Evolutionary conservation across 2,888 invertebrate species (phyloP).

Genomic region (Agriopis aurantiaria): DNA sequence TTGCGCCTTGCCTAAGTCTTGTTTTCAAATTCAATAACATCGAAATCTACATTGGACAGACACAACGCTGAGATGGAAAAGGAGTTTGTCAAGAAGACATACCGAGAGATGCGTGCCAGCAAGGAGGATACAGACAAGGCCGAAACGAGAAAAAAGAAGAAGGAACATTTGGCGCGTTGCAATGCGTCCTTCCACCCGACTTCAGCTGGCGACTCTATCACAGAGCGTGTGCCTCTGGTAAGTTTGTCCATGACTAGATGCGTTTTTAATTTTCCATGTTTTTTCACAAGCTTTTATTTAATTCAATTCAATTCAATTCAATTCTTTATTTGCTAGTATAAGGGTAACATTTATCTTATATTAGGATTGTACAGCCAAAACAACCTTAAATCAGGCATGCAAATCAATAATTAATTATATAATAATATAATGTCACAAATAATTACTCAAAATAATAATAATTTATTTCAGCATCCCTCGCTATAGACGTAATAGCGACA

Average conservation of each 20-base stretch:
- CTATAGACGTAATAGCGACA: too few species aligned
- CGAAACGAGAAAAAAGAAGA: constrained; percentile 76
- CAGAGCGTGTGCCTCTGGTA: constrained; percentile 42
- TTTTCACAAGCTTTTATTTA: neutral
- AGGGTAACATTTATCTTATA: too few species aligned
- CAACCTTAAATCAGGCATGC: too few species aligned
- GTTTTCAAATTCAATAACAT: constrained; percentile 3
- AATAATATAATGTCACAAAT: too few species aligned
- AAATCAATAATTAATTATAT: too few species aligned
- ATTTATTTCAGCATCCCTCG: too few species aligned
- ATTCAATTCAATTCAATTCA: too few species aligned
- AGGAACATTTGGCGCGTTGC: constrained; percentile 75
- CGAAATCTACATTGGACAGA: constrained; percentile 65
- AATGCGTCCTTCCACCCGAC: constrained; percentile 73
- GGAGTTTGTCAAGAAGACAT: constrained; percentile 90
- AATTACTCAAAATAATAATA: too few species aligned
- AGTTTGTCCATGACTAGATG: neutral
- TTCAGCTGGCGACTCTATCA: constrained; percentile 33
- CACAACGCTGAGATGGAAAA: constrained; percentile 95
- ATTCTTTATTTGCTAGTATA: too few species aligned
- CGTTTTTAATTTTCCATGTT: constrained; percentile 26
- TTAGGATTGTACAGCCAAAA: too few species aligned
- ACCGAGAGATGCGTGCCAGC: constrained; percentile 87
- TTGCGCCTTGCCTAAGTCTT: too few species aligned
- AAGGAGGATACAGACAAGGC: constrained; percentile 60